A percentile compares a stretch with the other conserved stretches of the same genome.
phyloP scores from a whole-genome alignment of 2,797 vertebrate genomes.

The Lepidocolaptes lacrymiger region DNA sequence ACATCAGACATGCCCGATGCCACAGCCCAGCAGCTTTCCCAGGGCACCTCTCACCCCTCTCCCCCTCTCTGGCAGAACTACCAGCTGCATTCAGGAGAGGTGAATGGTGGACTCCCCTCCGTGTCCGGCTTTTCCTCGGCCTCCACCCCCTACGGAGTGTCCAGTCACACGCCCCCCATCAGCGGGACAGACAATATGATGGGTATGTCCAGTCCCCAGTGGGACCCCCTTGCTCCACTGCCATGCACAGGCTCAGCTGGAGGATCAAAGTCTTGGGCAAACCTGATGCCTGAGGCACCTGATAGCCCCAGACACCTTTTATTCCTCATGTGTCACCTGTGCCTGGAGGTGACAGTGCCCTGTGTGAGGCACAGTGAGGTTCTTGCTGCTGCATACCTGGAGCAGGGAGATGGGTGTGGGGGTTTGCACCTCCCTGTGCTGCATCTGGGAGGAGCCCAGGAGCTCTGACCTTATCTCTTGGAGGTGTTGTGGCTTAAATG shows the following conservation, averaged over 20 bases:
- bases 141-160: slow-evolving; percentile 85
- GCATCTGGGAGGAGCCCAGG: not conserved
- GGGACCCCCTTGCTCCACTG: accelerated
- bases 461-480: not conserved
- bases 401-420: not conserved
- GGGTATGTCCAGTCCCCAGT: slow-evolving; percentile 73
- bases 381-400: not conserved
- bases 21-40: not conserved
- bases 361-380: accelerated
- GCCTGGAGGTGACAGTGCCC: not conserved
- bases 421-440: accelerated
- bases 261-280: not conserved
- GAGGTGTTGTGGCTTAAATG: not conserved
- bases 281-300: not conserved
- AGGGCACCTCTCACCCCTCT: not conserved
- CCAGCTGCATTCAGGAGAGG: slow-evolving; percentile 91
- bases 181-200: slow-evolving; percentile 89
- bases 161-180: slow-evolving; percentile 91
- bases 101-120: slow-evolving; percentile 87
- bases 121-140: slow-evolving; percentile 85
- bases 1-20: not conserved
- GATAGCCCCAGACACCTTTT: not conserved
- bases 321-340: not conserved
- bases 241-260: not conserved
- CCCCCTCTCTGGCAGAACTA: slow-evolving; percentile 83